Conservation (phyloP, 2,888 invertebrate genomes). For the Sphaeridia pumilis region DNA sequence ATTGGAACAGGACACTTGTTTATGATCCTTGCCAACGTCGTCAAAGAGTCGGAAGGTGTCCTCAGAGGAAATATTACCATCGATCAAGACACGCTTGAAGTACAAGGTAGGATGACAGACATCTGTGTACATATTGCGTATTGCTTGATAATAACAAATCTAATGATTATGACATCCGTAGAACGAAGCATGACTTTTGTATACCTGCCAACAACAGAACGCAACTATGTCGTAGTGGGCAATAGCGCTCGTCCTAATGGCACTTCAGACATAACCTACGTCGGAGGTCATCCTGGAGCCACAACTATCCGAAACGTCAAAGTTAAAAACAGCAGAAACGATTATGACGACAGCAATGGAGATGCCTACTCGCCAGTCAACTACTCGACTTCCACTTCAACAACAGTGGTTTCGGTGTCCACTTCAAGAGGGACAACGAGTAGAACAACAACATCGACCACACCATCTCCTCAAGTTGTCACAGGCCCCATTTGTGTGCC, state of each 20-base stretch:
- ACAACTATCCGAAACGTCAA: conserved; percentile 14
- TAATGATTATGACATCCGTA: conserved; percentile 8
- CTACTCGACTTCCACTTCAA: conserved; percentile 39
- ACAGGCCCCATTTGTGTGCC: conserved; percentile 23
- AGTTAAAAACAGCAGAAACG: background rate
- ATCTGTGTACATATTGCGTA: too few relatives aligned
- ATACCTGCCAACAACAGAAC: conserved; percentile 33
- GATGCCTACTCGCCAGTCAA: background rate
- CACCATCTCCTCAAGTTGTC: background rate
- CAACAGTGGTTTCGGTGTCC: conserved; percentile 54
- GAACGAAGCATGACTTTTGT: conserved; percentile 34
- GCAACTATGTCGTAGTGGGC: conserved; percentile 27
- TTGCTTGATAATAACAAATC: background rate
- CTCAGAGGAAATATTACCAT: conserved; percentile 27
- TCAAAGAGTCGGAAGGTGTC: conserved; percentile 25
- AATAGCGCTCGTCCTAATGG: conserved; percentile 4
- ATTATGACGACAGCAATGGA: conserved; percentile 4
- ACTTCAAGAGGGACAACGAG: conserved; percentile 38
- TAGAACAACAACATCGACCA: background rate
- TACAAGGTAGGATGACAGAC: conserved; percentile 29
- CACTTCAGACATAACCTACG: background rate
- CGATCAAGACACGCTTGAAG: conserved; percentile 33
- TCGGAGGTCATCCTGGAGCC: too few relatives aligned
- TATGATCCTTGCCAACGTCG: conserved; percentile 47
- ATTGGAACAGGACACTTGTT: conserved; percentile 49